These are phyloP conservation scores for Drosophila subpulchrella DNA, from an alignment of 1,140 invertebrate species.

Conservation along the genomic window DNA sequence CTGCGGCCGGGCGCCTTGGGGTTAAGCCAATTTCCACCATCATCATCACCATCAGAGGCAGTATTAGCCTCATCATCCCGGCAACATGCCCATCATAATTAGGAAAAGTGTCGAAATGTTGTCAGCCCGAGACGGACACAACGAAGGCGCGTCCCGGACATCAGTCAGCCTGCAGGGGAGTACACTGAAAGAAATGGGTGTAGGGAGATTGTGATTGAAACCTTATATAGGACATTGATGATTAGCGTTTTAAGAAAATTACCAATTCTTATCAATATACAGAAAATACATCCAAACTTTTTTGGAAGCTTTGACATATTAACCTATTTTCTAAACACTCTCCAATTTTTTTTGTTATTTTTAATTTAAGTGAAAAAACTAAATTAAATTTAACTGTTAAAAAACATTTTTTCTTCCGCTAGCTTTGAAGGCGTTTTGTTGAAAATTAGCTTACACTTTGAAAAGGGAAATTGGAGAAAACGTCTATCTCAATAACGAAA, in stretches of 20 bases:
- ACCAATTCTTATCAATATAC: no score
- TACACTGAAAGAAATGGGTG: conserved; percentile 25
- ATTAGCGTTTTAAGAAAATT: no score
- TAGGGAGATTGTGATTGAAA: not conserved
- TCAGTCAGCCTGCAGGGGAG: conserved; percentile 17
- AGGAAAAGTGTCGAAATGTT: conserved; percentile 78
- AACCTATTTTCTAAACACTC: no score
- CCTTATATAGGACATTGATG: no score
- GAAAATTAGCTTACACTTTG: not conserved
- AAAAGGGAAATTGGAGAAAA: not conserved
- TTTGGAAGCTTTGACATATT: no score
- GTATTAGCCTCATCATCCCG: conserved; percentile 47
- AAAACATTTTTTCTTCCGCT: no score
- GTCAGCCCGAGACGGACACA: conserved; percentile 48
- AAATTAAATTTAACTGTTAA: no score
- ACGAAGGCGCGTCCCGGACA: conserved; percentile 22
- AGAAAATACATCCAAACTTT: no score
- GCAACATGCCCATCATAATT: conserved; percentile 80
- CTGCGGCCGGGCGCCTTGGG: conserved; percentile 37
- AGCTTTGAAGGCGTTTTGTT: no score
- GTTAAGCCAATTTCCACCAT: conserved; percentile 66
- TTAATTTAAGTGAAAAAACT: no score
- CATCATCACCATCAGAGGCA: conserved; percentile 46
- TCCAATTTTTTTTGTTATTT: no score
- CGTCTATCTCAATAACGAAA: no score